Percentiles rank a stretch among this genome's conserved stretches.
Evolutionary conservation across 2,113 vertebrate species (phyloP).

Genomic region (Micromys minutus): DNA sequence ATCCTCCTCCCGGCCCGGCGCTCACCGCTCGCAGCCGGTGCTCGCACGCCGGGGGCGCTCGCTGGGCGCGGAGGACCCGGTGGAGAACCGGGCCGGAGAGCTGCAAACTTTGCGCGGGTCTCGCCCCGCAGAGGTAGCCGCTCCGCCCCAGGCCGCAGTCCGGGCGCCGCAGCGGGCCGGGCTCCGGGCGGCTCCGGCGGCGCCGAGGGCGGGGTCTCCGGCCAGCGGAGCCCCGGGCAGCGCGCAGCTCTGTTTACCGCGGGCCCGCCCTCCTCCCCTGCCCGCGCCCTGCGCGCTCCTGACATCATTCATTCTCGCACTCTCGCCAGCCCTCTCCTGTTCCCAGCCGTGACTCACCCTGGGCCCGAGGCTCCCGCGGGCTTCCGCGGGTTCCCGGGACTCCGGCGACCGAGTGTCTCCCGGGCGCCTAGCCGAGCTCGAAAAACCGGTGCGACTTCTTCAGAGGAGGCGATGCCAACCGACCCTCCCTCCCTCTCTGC

Average conservation of each 20-base stretch:
- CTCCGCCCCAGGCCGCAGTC: slow-evolving; percentile 53
- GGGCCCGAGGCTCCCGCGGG: background rate
- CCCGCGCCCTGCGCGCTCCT: slow-evolving; percentile 65
- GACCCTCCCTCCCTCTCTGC: slow-evolving; percentile 19
- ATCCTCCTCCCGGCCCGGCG: background rate
- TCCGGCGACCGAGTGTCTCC: background rate
- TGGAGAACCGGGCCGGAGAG: slow-evolving; percentile 57
- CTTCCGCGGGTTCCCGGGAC: background rate
- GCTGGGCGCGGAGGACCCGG: background rate
- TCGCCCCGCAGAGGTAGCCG: background rate
- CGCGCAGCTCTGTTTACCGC: slow-evolving; percentile 66
- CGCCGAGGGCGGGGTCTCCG: slow-evolving; percentile 50
- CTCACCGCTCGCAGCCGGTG: slow-evolving; percentile 3
- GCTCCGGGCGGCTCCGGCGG: slow-evolving; percentile 55
- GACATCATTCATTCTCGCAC: slow-evolving; percentile 84
- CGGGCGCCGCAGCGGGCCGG: slow-evolving; percentile 56
- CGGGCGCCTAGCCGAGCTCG: slow-evolving; percentile 64
- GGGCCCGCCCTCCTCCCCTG: slow-evolving; percentile 46
- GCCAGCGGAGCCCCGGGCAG: background rate
- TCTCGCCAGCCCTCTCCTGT: slow-evolving; percentile 82
- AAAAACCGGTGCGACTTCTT: slow-evolving; percentile 77
- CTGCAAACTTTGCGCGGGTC: slow-evolving; percentile 80
- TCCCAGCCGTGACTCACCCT: slow-evolving; percentile 83
- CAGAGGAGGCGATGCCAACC: background rate
- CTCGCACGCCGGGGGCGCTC: slow-evolving; percentile 27